Base-by-base conservation (phyloP, 2,113 vertebrate species). In the Girardinichthys multiradiatus region DNA sequence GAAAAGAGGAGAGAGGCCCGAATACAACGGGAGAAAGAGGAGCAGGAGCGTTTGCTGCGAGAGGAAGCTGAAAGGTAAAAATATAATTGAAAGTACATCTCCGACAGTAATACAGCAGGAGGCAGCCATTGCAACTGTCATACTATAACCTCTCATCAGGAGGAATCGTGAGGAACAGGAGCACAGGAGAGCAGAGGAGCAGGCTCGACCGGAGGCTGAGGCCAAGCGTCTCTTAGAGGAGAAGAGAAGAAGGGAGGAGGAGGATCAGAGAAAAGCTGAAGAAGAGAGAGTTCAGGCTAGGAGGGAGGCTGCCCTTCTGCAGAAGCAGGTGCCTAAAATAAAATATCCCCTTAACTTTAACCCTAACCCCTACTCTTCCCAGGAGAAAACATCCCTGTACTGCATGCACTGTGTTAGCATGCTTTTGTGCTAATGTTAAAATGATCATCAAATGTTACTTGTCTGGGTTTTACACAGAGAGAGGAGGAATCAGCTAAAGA, bases 1-100 rank as follows among this genome's bases (percentile, higher is more conserved):
- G 97, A 98, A 82, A 98, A 95, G 90, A 95, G 98, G 60, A 93
- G 95, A 72, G 95, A 97, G 64, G 98, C 98, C 39, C 95, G 97
- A 27, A 93, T 96, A 64, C 96, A 96, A 77, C 92, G 96, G 70
- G 96, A 98, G 70, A 94, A 91, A 68, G 97, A 98, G 57, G 96
- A 97, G 60, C 93, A 94, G 76, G 96, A 97, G 81, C 92, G 90
- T 27, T 91, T 87, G 61, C 94, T 95, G 57, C 92, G 74, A 76
- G 95, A 96, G 79, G 96, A 96, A 78, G 81, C 90, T 0, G 95
- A 98, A 81, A 95, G 96, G 97, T 98, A 91, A 60, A 29, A 45
- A 64, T 4, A 42, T 15, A 15, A 42, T 14, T 3, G 15, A 28
- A 42, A 39, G 17, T 15, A 39, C n/a, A 64, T 42, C 1, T 26